Evolutionary conservation across 2,113 vertebrate genomes (phyloP).

Genomic region (Zapornia atra): DNA sequence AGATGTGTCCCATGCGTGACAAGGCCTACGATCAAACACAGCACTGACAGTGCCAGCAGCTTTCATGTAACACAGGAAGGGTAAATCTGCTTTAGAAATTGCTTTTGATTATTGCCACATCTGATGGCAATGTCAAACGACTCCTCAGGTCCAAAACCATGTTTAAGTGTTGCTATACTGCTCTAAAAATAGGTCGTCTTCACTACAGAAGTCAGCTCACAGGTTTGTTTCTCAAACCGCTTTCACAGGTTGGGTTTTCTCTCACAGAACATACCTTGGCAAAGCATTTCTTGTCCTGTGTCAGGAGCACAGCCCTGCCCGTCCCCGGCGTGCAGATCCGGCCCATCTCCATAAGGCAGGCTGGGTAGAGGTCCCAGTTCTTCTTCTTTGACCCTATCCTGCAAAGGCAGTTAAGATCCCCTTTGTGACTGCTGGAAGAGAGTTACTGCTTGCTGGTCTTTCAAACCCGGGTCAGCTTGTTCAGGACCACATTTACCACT

Average conservation of each 20-base stretch:
- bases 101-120: not conserved
- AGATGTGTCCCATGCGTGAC: conserved; percentile 88
- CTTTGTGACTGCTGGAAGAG: not conserved
- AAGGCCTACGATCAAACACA: conserved; percentile 80
- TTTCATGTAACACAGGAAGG: not conserved
- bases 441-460: not conserved
- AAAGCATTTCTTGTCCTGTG: conserved; percentile 98
- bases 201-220: not conserved
- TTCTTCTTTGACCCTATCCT: conserved; percentile 96
- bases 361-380: conserved; percentile 97
- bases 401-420: not conserved
- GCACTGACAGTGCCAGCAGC: not conserved
- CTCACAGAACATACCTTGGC: conserved; percentile 80
- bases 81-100: not conserved
- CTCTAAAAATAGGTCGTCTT: not conserved
- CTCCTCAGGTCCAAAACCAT: not conserved
- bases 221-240: not conserved
- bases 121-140: not conserved
- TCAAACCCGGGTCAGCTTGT: accelerated
- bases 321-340: conserved; percentile 88
- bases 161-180: not conserved
- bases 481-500: not conserved
- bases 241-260: not conserved
- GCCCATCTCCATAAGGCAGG: conserved; percentile 92
- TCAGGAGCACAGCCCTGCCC: conserved; percentile 90